Conservation (phyloP, 2,113 vertebrate genomes). For the Blennius ocellaris region DNA sequence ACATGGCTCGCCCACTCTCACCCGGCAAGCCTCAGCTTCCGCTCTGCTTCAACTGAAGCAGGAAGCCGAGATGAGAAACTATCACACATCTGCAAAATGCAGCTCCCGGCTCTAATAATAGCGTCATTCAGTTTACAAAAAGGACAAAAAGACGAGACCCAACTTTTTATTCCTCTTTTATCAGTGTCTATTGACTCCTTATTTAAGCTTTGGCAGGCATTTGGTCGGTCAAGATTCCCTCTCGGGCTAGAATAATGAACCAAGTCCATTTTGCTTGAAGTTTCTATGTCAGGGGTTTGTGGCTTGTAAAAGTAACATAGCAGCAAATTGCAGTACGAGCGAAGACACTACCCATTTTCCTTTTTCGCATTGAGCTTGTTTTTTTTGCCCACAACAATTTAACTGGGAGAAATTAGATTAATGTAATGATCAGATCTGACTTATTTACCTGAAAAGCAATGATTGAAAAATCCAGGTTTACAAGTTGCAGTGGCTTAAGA, state of each 20-base stretch:
- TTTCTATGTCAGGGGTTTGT: neutral
- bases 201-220: neutral
- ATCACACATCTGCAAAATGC: conserved; percentile 73
- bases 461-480: no score
- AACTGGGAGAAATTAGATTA: no score
- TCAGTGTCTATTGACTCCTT: conserved; percentile 18
- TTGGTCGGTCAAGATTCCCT: conserved; percentile 11
- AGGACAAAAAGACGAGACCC: conserved; percentile 50
- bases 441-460: no score
- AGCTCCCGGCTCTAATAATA: conserved; percentile 74
- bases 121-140: conserved; percentile 55
- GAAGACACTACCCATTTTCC: no score
- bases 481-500: no score
- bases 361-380: no score
- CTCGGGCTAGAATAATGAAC: neutral
- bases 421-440: no score
- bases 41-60: conserved; percentile 79
- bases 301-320: no score
- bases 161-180: conserved; percentile 47
- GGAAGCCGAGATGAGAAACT: conserved; percentile 80
- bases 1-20: conserved; percentile 59
- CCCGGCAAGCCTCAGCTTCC: conserved; percentile 77
- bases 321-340: no score
- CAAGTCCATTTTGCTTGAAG: neutral
- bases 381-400: no score